Evolutionary conservation across 2,888 invertebrate genomes (phyloP).

Genomic region (Nebria salina): DNA sequence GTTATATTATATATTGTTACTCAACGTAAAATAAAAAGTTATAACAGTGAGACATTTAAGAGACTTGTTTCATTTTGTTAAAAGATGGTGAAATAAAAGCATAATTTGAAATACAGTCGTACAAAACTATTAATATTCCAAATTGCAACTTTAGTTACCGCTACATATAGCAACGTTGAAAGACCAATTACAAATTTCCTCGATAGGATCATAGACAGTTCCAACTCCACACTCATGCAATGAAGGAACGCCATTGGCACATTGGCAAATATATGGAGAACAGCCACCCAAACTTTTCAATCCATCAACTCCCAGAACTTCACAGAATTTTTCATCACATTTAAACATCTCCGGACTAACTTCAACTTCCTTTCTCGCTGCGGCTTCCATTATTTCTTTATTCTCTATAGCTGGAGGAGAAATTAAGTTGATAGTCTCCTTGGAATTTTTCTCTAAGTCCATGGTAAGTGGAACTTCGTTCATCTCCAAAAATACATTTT

Average conservation of each 20-base stretch:
- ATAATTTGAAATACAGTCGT: no score
- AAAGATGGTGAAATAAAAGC: no score
- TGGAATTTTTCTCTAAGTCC: background rate
- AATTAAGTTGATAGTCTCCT: no score
- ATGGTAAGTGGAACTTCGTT: background rate
- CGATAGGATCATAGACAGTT: background rate
- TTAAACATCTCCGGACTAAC: background rate
- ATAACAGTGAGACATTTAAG: no score
- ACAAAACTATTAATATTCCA: no score
- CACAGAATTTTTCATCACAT: background rate
- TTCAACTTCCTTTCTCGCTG: background rate
- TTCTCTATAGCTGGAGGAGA: no score
- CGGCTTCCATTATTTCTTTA: no score
- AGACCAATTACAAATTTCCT: background rate
- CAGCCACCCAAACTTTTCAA: background rate
- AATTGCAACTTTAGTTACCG: background rate
- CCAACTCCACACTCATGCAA: background rate
- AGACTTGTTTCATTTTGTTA: no score
- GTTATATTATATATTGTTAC: no score
- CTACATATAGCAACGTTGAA: background rate
- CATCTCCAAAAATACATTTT: background rate
- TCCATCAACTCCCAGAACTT: background rate
- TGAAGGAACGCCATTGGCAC: background rate
- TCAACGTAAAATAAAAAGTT: no score
- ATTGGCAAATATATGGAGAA: background rate